Evolutionary conservation across 1,140 invertebrate genomes (phyloP).

Genomic region (Lethocerus indicus): DNA sequence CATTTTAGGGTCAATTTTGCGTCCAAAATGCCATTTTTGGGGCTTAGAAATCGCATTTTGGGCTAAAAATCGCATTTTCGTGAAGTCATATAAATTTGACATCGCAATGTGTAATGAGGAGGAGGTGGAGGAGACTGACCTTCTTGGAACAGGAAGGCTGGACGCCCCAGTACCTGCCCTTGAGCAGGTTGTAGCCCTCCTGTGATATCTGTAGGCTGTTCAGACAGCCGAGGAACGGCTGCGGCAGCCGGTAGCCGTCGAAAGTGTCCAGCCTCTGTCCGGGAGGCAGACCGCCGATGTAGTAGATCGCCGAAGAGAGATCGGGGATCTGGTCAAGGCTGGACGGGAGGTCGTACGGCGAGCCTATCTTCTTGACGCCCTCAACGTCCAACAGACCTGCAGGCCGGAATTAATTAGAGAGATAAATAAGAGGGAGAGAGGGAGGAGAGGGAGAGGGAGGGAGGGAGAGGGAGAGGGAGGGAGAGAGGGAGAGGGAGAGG

Average conservation of each 20-base stretch:
- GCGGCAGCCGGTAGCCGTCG: conserved; percentile 27
- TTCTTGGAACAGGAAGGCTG: conserved; percentile 53
- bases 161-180: conserved; percentile 51
- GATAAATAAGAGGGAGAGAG: too few species aligned
- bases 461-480: not conserved
- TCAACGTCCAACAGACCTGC: conserved; percentile 45
- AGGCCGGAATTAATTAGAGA: too few species aligned
- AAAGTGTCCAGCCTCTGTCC: conserved; percentile 30
- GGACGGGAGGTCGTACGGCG: conserved; percentile 37
- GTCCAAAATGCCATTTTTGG: too few species aligned
- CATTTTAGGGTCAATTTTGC: too few species aligned
- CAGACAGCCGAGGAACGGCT: conserved; percentile 65
- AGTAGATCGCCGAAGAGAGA: conserved; percentile 41
- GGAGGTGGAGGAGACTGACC: too few species aligned
- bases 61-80: too few species aligned
- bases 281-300: conserved; percentile 66
- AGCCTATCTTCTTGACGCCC: conserved; percentile 45
- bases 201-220: conserved; percentile 57
- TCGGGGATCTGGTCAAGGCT: conserved; percentile 41
- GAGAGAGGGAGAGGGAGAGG: not conserved
- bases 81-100: too few species aligned
- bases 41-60: too few species aligned
- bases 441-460: not conserved
- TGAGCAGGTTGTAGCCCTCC: conserved; percentile 42
- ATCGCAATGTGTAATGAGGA: too few species aligned